These are phyloP conservation scores for Deroptyus accipitrinus DNA, from an alignment of 2,113 vertebrate species.

Conservation along the genomic window DNA sequence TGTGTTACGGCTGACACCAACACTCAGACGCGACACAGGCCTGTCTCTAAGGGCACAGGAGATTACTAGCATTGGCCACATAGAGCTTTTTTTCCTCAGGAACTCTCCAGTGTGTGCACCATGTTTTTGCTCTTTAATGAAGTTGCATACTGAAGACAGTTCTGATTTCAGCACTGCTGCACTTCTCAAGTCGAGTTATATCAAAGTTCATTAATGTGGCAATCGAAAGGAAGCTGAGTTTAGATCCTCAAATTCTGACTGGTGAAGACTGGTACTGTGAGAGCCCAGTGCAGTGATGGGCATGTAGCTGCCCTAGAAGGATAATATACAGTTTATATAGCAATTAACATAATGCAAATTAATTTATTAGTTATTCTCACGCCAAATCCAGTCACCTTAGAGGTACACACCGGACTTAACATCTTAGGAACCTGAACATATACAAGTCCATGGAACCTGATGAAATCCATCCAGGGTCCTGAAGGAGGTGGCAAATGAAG, in stretches of 20 bases:
- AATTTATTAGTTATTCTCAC: neutral
- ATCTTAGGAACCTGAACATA: too few relatives aligned
- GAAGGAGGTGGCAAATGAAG: too few relatives aligned
- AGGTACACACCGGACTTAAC: neutral
- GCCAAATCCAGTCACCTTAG: neutral
- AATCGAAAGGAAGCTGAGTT: neutral
- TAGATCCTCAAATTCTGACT: neutral
- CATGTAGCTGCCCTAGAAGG: neutral
- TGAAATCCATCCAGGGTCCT: too few relatives aligned
- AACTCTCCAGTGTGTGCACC: neutral
- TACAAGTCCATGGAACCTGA: too few relatives aligned
- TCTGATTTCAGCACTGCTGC: neutral
- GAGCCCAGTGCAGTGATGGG: neutral
- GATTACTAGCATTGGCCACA: neutral
- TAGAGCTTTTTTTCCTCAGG: neutral
- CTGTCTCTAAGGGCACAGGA: neutral
- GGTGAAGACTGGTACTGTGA: too few relatives aligned
- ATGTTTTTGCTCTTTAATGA: neutral
- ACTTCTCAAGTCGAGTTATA: neutral
- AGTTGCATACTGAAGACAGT: neutral
- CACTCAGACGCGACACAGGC: too few relatives aligned
- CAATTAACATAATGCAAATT: neutral
- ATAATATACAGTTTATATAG: neutral
- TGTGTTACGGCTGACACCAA: too few relatives aligned
- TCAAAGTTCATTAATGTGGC: neutral